Base-by-base conservation (phyloP, 2,888 invertebrate species). In the Athetis lepigone region DNA sequence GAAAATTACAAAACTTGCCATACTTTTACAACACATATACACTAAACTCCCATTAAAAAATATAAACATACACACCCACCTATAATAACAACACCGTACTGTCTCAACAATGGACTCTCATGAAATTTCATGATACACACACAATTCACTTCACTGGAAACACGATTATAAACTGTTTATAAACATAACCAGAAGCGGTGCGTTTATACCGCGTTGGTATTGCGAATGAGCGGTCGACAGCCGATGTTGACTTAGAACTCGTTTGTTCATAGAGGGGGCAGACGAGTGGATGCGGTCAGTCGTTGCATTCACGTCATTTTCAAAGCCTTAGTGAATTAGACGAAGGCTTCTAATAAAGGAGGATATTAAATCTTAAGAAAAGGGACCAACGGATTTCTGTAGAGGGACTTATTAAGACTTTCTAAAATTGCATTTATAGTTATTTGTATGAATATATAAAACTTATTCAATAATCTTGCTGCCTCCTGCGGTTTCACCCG, bases 71-170 rank as follows among this genome's bases (percentile, higher is more conserved):
- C 45, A 19, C 19, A 64, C 69, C 37, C 16, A 64, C 63, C 63
- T 0, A 46, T 0, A 3, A 64, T 46, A 2, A 64, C 63, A 6
- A 64, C 63, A 21, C 33, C 63, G 2, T 64, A 64, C 25, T 64
- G 63, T 8, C 63, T 33, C 13, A 64, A 46, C 11, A 64, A 27
- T 0, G 63, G 63, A 8, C 25, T 64, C 16, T 6, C 6, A 0
- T 40, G 45, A 1, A 69, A 64, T 39, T 46, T 46, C 63, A 64
- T 64, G 4, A 16, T 33, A 36, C n/a, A 43, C 29, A 37, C 9
- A 43, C 29, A 37, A 7, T 43, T n/a, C 56, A 63, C 68, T 39
- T 11, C 9, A 13, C n/a, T n/a, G n/a, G n/a, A n/a, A n/a, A n/a
- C n/a, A n/a, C n/a, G n/a, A n/a, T n/a, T n/a, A n/a, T n/a, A n/a